phyloP scores from a whole-genome alignment of 2,888 invertebrate species.

The Caenorhabditis virilis region DNA sequence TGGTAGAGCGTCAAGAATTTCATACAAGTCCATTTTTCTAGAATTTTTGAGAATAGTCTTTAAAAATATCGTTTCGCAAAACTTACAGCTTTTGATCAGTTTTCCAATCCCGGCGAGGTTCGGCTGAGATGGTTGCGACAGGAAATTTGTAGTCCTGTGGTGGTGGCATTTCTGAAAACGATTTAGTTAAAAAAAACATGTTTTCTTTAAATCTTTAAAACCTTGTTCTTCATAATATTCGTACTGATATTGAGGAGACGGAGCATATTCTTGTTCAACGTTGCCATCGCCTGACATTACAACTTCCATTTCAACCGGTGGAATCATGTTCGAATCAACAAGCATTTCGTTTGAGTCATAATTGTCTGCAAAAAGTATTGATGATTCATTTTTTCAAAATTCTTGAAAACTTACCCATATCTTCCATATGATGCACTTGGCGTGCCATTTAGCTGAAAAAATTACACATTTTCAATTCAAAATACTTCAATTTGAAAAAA shows the following conservation, averaged over 20 bases:
- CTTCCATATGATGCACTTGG: slow-evolving; percentile 12
- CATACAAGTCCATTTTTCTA: slow-evolving; percentile 4
- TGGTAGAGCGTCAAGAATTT: slow-evolving; percentile 3
- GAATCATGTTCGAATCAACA: slow-evolving; percentile 26
- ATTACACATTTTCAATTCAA: not conserved
- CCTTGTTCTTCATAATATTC: slow-evolving; percentile 10
- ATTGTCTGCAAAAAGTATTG: not conserved
- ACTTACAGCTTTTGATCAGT: slow-evolving; percentile 4
- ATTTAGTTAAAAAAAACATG: too few species aligned
- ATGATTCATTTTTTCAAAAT: not conserved
- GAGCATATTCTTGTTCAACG: slow-evolving; percentile 2
- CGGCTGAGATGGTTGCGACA: not conserved
- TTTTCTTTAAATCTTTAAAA: not conserved
- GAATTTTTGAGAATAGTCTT: not conserved
- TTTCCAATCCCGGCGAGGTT: not conserved
- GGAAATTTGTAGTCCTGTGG: not conserved
- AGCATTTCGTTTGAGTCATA: slow-evolving; percentile 1
- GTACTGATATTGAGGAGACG: slow-evolving; percentile 11
- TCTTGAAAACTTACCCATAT: too few species aligned
- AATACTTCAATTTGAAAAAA: not conserved
- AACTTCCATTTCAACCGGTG: slow-evolving; percentile 30
- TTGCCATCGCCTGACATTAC: slow-evolving; percentile 32
- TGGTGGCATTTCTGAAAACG: too few species aligned
- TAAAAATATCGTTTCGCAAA: not conserved
- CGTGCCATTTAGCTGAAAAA: slow-evolving; percentile 9